phyloP scores from a whole-genome alignment of 2,113 vertebrate genomes.

The Phyllostomus discolor region DNA sequence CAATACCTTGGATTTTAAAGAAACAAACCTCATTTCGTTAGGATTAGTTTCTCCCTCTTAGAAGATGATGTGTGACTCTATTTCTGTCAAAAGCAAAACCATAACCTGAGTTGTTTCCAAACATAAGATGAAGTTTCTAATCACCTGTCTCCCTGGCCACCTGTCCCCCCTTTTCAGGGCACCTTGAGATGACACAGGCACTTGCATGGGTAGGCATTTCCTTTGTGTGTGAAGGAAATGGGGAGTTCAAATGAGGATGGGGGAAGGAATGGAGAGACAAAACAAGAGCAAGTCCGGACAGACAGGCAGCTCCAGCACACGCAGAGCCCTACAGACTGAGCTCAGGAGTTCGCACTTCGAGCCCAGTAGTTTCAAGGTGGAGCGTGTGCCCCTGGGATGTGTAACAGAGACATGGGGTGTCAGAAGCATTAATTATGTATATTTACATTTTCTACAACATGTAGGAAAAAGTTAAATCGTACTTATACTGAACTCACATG shows the following conservation, averaged over 20 bases:
- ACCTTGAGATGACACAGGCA: neutral
- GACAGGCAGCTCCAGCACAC: accelerated
- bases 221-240: neutral
- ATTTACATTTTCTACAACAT: neutral
- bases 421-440: neutral
- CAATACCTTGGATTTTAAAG: neutral
- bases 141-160: neutral
- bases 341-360: neutral
- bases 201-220: neutral
- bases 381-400: no score
- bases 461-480: neutral
- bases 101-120: neutral
- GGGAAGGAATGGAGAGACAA: neutral
- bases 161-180: neutral
- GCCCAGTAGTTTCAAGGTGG: neutral
- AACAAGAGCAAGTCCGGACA: neutral
- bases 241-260: neutral
- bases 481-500: neutral
- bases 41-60: neutral
- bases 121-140: neutral
- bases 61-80: neutral
- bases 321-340: neutral
- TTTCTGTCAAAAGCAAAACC: neutral
- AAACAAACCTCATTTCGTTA: neutral
- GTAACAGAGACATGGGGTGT: neutral